A percentile compares a stretch with the other conserved stretches of the same genome.
Conservation (phyloP, 2,888 invertebrate species). For the Ganaspis brasiliensis region DNA sequence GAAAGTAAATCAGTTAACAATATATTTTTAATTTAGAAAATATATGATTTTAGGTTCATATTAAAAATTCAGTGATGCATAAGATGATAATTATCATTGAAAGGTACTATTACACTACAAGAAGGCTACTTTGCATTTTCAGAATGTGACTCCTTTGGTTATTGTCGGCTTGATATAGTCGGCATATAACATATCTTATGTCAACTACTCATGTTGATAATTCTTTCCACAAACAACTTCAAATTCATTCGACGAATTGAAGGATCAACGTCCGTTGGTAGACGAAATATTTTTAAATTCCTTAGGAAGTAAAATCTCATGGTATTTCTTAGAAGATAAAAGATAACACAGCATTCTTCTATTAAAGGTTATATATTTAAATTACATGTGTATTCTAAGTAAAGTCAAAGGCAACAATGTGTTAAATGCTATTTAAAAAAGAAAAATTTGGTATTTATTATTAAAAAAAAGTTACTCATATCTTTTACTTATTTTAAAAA, state of each 20-base stretch:
- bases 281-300: conserved; percentile 5
- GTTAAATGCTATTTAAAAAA: too few species aligned
- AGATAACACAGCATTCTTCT: background rate
- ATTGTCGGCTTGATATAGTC: conserved; percentile 22
- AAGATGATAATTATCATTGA: background rate
- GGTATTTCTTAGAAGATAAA: background rate
- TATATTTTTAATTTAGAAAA: too few species aligned
- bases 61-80: too few species aligned
- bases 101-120: background rate
- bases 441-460: too few species aligned
- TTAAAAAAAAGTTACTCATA: too few species aligned
- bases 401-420: too few species aligned
- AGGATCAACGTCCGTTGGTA: conserved; percentile 21
- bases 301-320: background rate
- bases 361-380: background rate
- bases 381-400: too few species aligned
- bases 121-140: conserved; percentile 24
- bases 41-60: too few species aligned
- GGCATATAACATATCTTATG: conserved; percentile 30
- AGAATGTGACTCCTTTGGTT: background rate
- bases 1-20: too few species aligned
- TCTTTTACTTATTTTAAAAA: too few species aligned
- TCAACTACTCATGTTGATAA: conserved; percentile 25
- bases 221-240: conserved; percentile 22
- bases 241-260: conserved; percentile 31